phyloP scores from a whole-genome alignment of 1,140 invertebrate species.

The Campoletis sonorensis region DNA sequence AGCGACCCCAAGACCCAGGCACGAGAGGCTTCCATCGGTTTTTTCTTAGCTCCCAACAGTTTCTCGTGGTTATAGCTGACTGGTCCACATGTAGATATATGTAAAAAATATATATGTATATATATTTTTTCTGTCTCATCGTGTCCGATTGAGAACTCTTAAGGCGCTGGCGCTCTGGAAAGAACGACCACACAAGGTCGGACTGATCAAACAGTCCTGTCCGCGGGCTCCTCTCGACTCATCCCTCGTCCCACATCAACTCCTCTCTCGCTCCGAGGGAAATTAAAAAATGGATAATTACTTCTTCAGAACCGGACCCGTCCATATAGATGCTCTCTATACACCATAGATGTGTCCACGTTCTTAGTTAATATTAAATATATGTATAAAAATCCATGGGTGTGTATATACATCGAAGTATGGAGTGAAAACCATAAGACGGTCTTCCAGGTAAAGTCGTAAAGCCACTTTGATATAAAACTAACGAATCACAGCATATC shows the following conservation, averaged over 20 bases:
- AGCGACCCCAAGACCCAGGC: constrained; percentile 30
- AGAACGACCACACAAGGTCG: constrained; percentile 56
- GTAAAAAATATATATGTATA: background rate
- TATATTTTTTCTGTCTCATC: background rate
- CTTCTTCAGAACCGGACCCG: constrained; percentile 55
- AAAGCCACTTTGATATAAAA: constrained; percentile 65
- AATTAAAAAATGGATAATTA: constrained; percentile 68
- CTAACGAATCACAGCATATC: constrained; percentile 59
- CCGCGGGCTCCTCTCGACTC: constrained; percentile 42
- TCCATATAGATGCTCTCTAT: background rate
- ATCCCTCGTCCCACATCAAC: constrained; percentile 56
- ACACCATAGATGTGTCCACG: background rate
- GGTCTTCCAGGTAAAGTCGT: constrained; percentile 65
- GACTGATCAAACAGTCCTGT: constrained; percentile 63
- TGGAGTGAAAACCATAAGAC: constrained; percentile 44
- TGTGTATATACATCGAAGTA: background rate
- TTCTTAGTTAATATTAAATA: background rate
- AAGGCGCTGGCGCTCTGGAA: constrained; percentile 12
- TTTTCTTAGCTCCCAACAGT: constrained; percentile 26
- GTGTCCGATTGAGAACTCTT: constrained; percentile 20
- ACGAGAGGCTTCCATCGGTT: constrained; percentile 34
- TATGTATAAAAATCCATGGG: background rate
- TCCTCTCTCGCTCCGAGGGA: constrained; percentile 47
- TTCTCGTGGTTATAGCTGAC: constrained; percentile 2
- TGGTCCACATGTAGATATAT: background rate